Percentiles rank a stretch among this genome's conserved stretches.
Conservation (phyloP, 2,797 vertebrate species). For the Lycodopsis pacificus region DNA sequence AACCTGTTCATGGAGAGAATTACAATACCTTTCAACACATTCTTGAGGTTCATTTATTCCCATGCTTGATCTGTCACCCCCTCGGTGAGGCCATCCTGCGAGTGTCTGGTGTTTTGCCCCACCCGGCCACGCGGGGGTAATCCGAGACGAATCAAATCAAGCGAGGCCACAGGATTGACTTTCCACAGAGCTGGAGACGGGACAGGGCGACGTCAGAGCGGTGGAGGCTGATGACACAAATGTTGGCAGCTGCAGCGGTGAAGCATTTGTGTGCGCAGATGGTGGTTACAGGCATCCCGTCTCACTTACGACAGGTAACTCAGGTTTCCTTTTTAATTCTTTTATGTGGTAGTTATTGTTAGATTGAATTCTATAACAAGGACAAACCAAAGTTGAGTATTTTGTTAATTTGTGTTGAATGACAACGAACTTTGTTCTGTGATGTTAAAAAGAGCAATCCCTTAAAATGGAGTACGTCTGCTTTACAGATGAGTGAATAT, state of each 20-base stretch:
- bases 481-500: constrained; percentile 26
- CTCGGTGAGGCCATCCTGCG: constrained; percentile 14
- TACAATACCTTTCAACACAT: constrained; percentile 17
- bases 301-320: constrained; percentile 61
- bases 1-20: constrained; percentile 15
- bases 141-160: constrained; percentile 73
- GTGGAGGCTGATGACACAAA: constrained; percentile 41
- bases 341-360: background rate
- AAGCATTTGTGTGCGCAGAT: constrained; percentile 26
- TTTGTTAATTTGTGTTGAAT: background rate
- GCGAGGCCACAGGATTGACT: constrained; percentile 70
- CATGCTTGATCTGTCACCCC: constrained; percentile 1
- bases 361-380: too few relatives aligned
- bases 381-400: background rate
- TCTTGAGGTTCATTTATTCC: constrained; percentile 15
- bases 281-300: constrained; percentile 19
- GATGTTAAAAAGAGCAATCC: constrained; percentile 20
- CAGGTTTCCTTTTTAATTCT: background rate
- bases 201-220: constrained; percentile 45
- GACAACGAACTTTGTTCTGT: background rate
- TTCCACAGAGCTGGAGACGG: constrained; percentile 40
- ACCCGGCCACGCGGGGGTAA: constrained; percentile 55
- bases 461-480: constrained; percentile 27
- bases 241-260: constrained; percentile 15
- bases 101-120: constrained; percentile 12